Percentiles rank a stretch among this genome's conserved stretches.
Evolutionary conservation across 2,888 invertebrate species (phyloP).

Genomic region (Linhomoeus sp.): DNA sequence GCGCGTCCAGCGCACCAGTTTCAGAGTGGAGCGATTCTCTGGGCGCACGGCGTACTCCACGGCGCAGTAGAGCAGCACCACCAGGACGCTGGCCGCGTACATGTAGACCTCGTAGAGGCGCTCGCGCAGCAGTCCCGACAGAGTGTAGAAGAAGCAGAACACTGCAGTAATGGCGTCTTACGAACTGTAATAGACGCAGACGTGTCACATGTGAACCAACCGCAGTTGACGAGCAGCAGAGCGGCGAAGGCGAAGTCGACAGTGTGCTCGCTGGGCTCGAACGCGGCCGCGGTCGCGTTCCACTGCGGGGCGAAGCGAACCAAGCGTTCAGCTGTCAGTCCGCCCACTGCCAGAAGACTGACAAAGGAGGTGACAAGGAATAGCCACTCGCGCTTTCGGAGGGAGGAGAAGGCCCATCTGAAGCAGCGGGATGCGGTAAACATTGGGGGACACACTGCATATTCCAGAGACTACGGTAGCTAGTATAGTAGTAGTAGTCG

Average conservation of each 20-base stretch:
- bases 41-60: background rate
- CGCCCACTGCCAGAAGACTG: background rate
- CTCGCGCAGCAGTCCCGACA: conserved; percentile 2
- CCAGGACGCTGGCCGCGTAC: background rate
- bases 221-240: background rate
- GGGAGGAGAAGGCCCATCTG: too few relatives aligned
- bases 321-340: background rate
- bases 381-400: background rate
- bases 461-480: too few relatives aligned
- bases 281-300: background rate
- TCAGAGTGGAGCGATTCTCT: background rate
- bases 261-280: background rate
- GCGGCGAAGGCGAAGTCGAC: conserved; percentile 1
- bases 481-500: too few relatives aligned
- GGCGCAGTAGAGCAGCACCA: background rate
- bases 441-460: background rate
- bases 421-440: too few relatives aligned
- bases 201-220: background rate
- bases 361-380: background rate
- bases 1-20: background rate
- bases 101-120: conserved; percentile 1
- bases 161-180: background rate
- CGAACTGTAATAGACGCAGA: background rate
- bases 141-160: conserved; percentile 2
- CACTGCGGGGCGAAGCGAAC: background rate